Evolutionary conservation across 2,888 invertebrate species (phyloP), one percentile per base, ranked within the genome.

Genomic region (Meganola albula): DNA sequence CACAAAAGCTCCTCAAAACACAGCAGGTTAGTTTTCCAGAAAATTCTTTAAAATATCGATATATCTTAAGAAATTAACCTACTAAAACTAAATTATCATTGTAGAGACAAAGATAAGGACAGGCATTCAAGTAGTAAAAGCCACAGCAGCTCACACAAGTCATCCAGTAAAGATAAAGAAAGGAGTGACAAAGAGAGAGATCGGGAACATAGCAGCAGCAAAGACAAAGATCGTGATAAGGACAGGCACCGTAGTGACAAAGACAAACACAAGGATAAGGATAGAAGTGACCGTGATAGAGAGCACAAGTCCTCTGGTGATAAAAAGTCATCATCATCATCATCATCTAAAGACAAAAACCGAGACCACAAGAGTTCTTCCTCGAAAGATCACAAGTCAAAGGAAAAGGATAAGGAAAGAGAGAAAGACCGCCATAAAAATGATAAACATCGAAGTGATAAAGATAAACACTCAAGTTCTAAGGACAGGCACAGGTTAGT

Each of bases 401-500:
- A 47, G 27, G 71, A 67, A 29, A 53, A 48, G 27, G 53, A 52
- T 25, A 50, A 29, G 53, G 73, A 74, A 12, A 59, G 60, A 32
- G 79, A 79, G 34, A 85, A 68, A 58, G 86, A 79, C 39, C 77
- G 76, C 25, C 70, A 76, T 31, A 76, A 55, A 37, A 83, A 75
- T 56, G 83, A 83, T 30, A 86, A 80, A 52, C 80, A 87, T 27
- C 63, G 61, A 20, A 69, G 68, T 53, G 73, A 72, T 39, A 83
- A 75, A 48, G 84, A 86, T 30, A 86, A 79, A 52, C 82, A 87
- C 50, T 78, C 80, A 37, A 79, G 76, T 54, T 82, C 82, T 28
- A 90, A 88, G 62, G 89, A 89, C 33, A 90, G 88, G 57, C 88
- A 90, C 53, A 88, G 86, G 74, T 89, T 37, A 40, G 53, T 27